phyloP scores from a whole-genome alignment of 2,113 vertebrate species.

The Nansenia antarctica region DNA sequence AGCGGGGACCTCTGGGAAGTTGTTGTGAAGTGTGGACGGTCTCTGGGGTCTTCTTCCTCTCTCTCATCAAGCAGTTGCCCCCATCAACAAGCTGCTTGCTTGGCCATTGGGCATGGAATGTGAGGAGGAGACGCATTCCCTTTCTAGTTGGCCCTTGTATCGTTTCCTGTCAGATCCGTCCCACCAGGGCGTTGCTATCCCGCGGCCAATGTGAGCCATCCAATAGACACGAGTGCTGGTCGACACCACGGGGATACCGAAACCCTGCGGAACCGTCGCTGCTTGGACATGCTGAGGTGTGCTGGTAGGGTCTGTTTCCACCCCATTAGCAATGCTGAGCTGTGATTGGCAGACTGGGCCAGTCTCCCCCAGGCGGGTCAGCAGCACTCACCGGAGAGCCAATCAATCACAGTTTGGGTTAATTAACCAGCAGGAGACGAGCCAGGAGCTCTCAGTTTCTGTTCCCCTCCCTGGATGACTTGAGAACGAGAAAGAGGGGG shows the following conservation, averaged over 20 bases:
- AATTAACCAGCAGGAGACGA: constrained; percentile 55
- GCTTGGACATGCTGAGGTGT: neutral
- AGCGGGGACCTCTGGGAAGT: constrained; percentile 42
- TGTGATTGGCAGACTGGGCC: constrained; percentile 53
- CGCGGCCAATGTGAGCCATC: neutral
- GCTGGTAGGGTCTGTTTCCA: constrained; percentile 2
- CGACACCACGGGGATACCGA: neutral
- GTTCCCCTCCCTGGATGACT: neutral
- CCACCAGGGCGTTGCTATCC: constrained; percentile 11
- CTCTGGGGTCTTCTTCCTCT: constrained; percentile 41
- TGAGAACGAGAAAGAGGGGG: neutral
- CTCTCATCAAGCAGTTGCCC: constrained; percentile 47
- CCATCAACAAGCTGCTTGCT: constrained; percentile 38
- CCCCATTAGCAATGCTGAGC: constrained; percentile 13
- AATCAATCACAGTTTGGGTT: constrained; percentile 64
- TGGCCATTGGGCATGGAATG: constrained; percentile 45
- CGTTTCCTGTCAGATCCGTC: constrained; percentile 36
- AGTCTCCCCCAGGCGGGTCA: constrained; percentile 44
- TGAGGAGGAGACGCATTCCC: constrained; percentile 40
- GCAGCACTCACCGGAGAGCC: constrained; percentile 48
- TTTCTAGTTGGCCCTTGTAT: constrained; percentile 35
- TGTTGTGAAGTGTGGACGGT: constrained; percentile 39
- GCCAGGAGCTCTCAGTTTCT: constrained; percentile 4
- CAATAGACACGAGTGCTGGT: neutral
- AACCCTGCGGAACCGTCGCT: neutral